Evolutionary conservation across 2,113 vertebrate species (phyloP).

Genomic region (Gavia stellata): DNA sequence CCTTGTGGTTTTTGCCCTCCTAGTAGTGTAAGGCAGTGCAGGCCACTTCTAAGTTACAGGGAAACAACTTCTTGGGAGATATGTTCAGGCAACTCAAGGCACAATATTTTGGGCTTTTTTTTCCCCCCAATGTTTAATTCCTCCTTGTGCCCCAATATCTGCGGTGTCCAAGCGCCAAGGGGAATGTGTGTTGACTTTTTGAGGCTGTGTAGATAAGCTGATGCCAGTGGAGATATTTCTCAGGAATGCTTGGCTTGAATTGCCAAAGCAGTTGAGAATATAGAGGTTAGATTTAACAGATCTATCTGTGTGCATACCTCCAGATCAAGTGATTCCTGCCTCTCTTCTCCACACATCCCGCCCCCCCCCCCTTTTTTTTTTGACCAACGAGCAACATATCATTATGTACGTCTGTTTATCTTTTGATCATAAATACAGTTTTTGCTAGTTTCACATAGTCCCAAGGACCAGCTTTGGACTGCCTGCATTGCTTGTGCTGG

Average conservation of each 20-base stretch:
- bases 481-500: neutral
- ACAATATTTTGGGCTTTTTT: neutral
- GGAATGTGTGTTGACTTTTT: neutral
- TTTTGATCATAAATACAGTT: neutral
- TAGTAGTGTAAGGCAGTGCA: neutral
- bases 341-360: neutral
- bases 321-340: neutral
- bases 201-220: neutral
- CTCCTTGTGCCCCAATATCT: neutral
- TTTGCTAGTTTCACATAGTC: neutral
- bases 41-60: neutral
- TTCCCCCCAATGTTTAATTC: neutral
- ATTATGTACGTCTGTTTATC: neutral
- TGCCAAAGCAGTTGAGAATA: neutral
- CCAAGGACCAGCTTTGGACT: neutral
- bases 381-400: rapidly evolving
- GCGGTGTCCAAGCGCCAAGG: neutral
- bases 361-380: neutral
- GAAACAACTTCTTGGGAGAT: neutral
- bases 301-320: neutral
- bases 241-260: neutral
- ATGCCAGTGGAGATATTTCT: neutral
- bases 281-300: neutral
- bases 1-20: neutral
- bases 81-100: neutral